Base-by-base conservation (phyloP, 2,888 invertebrate species). In the Callyntrura guangdongensis region DNA sequence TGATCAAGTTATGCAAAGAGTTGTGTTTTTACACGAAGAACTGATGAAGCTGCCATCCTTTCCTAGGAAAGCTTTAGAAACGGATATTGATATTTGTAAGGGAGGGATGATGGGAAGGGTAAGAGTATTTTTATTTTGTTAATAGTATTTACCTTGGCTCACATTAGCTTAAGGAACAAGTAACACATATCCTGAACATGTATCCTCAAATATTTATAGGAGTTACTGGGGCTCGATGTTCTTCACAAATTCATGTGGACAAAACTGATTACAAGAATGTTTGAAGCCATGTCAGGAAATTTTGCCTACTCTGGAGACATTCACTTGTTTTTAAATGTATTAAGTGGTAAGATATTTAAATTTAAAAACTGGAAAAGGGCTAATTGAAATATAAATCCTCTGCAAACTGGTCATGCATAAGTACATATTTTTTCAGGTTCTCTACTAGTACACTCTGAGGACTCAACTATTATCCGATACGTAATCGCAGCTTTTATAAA, bases 181-280 rank as follows among this genome's bases (percentile, higher is more conserved):
- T n/a, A n/a, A n/a, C n/a, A n/a, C n/a, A n/a, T n/a, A n/a, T n/a
- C n/a, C n/a, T n/a, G n/a, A n/a, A n/a, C n/a, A n/a, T n/a, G n/a
- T n/a, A n/a, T n/a, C n/a, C n/a, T n/a, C n/a, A n/a, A n/a, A n/a
- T 86, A 89, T 89, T 92, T 94, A 93, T 94, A 97, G 96, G 98
- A 98, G 94, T 95, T 99, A 53, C 96, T 98, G 77, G 98, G 99
- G 0, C 95, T 99, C 93, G 99, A 99, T 95, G 92, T 99, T 0
- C 96, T 99, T 92, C 99, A 99, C 95, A 99, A 99, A 95, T 99
- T 99, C 94, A 98, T 99, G 97, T 99, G 99, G 99, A 98, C 99
- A 1, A 97, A 99, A 92, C 95, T 99, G 53, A 98, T 99, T 94
- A 98, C 98, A 0, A 96, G 98, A 77, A 98, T 99, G 98, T 99